Evolutionary conservation across 2,888 invertebrate species (phyloP), one percentile per base, ranked within the genome.

Genomic region (Melinaea menophilus): DNA sequence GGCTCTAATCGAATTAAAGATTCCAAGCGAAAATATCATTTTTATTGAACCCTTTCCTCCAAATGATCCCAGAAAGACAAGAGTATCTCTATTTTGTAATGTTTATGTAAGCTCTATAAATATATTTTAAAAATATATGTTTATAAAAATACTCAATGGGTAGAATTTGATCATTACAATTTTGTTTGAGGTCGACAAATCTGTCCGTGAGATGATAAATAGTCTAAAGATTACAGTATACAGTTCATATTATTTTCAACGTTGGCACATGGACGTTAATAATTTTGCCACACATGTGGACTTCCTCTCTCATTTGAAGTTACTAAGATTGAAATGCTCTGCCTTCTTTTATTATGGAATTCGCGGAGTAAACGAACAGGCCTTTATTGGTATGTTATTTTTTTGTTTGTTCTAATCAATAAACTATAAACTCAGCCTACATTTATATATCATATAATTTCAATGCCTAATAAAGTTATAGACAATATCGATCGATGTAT

Each of bases 1-100:
- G 22, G 92, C 93, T 0, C 82, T 96, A 45, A 71, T 95, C 11
- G 91, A 92, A 45, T 83, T 91, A 66, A 93, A 93, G 2, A 76
- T 95, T 0, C 79, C 89, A 0, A 87, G 92, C 0, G 75, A 85
- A 4, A 88, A 91, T 71, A 93, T 95, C 12, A 80, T 91, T 3
- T 91, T 94, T 58, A 90, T 95, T 1, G 93, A 93, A 71, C 91
- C 93, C 0, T 92, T 90, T 67, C 87, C 91, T 0, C 63, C 75
- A 0, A 81, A 81, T 48, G 73, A 82, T 56, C 66, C 75, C 0
- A 73, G 70, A 0, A 80, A 82, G 55, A 68, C 80, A 0, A 79
- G 89, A 58, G 79, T 89, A 1, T 78, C 88, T 13, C 68, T 82
- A 55, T 88, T 92, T 75, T 82, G 77, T 69, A 86, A 86, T 69